Conservation (phyloP, 2,113 vertebrate species). For the Patagioenas fasciata region DNA sequence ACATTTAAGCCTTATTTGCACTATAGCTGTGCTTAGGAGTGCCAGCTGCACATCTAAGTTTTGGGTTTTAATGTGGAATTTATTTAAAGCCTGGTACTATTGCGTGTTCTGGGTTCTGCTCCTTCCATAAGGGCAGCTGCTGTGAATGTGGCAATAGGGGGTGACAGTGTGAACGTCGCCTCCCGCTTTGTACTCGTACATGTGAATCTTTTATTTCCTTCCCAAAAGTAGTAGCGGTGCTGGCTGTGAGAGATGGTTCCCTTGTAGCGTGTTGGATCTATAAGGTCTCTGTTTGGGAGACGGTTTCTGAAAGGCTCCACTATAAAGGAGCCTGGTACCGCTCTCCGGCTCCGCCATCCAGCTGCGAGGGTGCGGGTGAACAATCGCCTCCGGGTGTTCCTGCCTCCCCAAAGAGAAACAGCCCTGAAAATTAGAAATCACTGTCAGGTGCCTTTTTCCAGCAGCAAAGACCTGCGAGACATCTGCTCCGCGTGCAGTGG, state of each 20-base stretch:
- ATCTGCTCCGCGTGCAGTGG: not conserved
- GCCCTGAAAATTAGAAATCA: not conserved
- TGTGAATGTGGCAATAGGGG: not conserved
- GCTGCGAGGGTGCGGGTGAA: slow-evolving; percentile 35
- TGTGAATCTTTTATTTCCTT: not conserved
- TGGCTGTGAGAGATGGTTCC: not conserved
- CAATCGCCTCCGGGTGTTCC: not conserved
- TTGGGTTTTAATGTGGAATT: not conserved
- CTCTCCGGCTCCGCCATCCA: slow-evolving; percentile 53
- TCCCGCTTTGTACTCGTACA: not conserved
- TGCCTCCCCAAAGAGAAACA: not conserved
- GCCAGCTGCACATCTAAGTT: not conserved
- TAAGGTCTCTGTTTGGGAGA: slow-evolving; percentile 52
- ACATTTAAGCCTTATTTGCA: not conserved
- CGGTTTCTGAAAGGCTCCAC: slow-evolving; percentile 46
- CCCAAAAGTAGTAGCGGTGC: not conserved
- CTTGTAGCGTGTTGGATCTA: slow-evolving; percentile 5
- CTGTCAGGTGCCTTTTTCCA: not conserved
- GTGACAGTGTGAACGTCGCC: not conserved
- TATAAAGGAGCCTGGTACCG: slow-evolving; percentile 73
- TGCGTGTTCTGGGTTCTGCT: fast-evolving
- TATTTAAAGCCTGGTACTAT: not conserved
- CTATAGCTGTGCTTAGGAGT: not conserved
- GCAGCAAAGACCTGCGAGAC: not conserved
- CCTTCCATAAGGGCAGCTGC: not conserved